Percentiles rank a stretch among this genome's conserved stretches.
Evolutionary conservation across 2,797 vertebrate species (phyloP).

Genomic region (Galaxias olidus): DNA sequence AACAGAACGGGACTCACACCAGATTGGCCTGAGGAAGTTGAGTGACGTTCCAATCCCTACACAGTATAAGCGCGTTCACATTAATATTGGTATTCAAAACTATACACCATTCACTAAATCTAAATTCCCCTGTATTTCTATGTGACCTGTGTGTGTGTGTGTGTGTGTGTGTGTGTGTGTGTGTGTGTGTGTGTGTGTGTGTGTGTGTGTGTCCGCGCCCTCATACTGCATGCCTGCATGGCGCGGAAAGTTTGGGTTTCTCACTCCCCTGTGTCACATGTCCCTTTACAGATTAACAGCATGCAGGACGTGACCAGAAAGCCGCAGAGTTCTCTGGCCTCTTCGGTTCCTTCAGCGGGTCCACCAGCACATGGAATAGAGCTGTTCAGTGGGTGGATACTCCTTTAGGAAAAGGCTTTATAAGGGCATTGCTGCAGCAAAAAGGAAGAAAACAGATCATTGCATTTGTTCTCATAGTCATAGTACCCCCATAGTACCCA

Average conservation of each 20-base stretch:
- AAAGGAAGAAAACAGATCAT: too few relatives aligned
- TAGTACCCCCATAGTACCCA: too few relatives aligned
- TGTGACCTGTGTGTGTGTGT: conserved; percentile 54
- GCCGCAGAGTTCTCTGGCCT: conserved; percentile 24
- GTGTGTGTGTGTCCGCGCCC: conserved; percentile 53
- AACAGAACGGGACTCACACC: too few relatives aligned
- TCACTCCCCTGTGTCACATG: conserved; percentile 60
- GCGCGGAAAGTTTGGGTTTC: conserved; percentile 67
- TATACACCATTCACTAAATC: conserved; percentile 51
- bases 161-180: too few relatives aligned
- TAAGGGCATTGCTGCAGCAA: too few relatives aligned
- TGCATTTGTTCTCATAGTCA: too few relatives aligned
- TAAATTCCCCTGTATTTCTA: conserved; percentile 45
- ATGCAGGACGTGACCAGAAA: conserved; percentile 59
- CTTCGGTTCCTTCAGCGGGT: conserved; percentile 9
- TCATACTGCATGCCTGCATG: conserved; percentile 50
- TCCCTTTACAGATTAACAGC: conserved; percentile 63
- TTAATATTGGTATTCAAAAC: conserved; percentile 35
- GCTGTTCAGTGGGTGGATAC: not conserved
- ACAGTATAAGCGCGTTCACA: not conserved
- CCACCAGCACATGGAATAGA: not conserved
- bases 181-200: too few relatives aligned
- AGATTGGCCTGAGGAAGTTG: too few relatives aligned
- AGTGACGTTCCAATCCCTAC: too few relatives aligned
- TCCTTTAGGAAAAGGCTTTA: too few relatives aligned